Percentiles rank a stretch among this genome's conserved stretches.
These are phyloP conservation scores for Okamejei kenojei DNA, from an alignment of 2,797 vertebrate genomes.

Conservation along the genomic window DNA sequence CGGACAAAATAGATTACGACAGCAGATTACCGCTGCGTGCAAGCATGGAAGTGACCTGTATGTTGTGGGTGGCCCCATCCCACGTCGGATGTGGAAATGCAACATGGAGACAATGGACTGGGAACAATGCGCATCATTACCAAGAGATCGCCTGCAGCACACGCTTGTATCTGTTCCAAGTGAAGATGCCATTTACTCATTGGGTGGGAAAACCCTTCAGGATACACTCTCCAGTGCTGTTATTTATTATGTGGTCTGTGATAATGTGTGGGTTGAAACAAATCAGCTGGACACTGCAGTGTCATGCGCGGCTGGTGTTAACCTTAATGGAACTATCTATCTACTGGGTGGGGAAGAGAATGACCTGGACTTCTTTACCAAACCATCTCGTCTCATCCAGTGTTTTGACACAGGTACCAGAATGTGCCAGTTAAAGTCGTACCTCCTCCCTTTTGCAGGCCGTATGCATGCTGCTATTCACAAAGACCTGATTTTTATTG, in stretches of 20 bases:
- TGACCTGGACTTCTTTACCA: conserved; percentile 97
- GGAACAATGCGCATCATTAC: conserved; percentile 93
- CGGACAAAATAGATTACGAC: conserved; percentile 93
- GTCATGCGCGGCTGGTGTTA: conserved; percentile 87
- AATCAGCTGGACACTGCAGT: conserved; percentile 87
- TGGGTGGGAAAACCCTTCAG: conserved; percentile 91
- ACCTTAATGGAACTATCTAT: conserved; percentile 90
- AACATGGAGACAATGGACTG: conserved; percentile 98
- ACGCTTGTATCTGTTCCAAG: conserved; percentile 83
- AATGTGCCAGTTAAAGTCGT: conserved; percentile 86
- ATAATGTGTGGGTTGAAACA: conserved; percentile 96
- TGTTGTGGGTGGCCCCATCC: conserved; percentile 92
- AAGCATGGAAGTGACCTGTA: conserved; percentile 92
- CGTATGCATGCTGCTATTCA: conserved; percentile 92
- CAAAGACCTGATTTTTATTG: conserved; percentile 93
- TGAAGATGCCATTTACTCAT: conserved; percentile 87
- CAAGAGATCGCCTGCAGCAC: conserved; percentile 90
- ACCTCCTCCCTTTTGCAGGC: conserved; percentile 88
- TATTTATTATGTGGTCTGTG: conserved; percentile 89
- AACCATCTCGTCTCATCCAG: conserved; percentile 93
- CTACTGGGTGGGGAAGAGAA: conserved; percentile 94
- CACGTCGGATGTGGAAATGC: conserved; percentile 98
- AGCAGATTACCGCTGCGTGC: conserved; percentile 96
- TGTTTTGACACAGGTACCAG: conserved; percentile 85
- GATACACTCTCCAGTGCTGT: conserved; percentile 91